These are phyloP conservation scores for Peromyscus eremicus DNA, from an alignment of 2,797 vertebrate species.

Conservation along the genomic window DNA sequence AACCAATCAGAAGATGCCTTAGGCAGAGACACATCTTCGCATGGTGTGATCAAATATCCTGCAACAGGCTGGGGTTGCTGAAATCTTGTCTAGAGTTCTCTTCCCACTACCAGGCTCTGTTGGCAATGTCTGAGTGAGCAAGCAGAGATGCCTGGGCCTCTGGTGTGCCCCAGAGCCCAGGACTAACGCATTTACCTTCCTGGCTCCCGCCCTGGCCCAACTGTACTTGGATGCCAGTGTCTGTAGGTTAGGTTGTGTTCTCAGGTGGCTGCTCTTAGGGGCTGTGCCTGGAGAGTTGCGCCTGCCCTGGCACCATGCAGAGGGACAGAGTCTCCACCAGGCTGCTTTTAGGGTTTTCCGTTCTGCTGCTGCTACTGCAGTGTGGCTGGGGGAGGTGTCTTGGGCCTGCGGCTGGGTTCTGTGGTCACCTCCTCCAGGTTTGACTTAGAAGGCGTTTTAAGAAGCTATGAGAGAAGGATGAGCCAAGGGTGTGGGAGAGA, in stretches of 20 bases:
- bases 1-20: not conserved
- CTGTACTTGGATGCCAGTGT: not conserved
- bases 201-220: too few relatives aligned
- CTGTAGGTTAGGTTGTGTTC: not conserved
- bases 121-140: not conserved
- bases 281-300: not conserved
- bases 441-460: not conserved
- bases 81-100: not conserved
- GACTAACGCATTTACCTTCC: not conserved
- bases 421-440: not conserved
- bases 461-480: not conserved
- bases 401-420: not conserved
- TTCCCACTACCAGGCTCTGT: too few relatives aligned
- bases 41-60: not conserved
- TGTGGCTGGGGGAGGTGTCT: not conserved
- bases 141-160: too few relatives aligned
- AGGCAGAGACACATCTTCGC: not conserved
- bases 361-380: not conserved
- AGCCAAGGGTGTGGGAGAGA: conserved; percentile 6
- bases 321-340: not conserved
- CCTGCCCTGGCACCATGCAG: not conserved
- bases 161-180: not conserved
- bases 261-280: not conserved
- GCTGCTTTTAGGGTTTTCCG: not conserved
- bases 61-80: not conserved